Base-by-base conservation (phyloP, 2,113 vertebrate genomes). In the Hippocampus zosterae region DNA sequence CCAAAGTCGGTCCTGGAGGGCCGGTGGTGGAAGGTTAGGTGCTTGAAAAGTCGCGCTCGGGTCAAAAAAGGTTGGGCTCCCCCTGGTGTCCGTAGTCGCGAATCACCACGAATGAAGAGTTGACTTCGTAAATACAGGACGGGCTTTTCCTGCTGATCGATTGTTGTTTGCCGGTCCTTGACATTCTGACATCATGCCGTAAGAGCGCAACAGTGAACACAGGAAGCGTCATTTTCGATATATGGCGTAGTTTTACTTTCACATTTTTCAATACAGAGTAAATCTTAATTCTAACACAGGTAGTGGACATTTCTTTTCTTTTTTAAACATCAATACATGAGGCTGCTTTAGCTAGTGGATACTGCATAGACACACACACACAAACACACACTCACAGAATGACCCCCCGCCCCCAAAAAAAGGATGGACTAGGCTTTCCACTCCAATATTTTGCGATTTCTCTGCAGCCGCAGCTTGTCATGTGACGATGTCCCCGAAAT, bases 191-290 rank as follows among this genome's bases (percentile, higher is more conserved):
- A n/a, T 33, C 53, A 48, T n/a, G 25, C n/a, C 6, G 9, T 1
- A 41, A 37, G 46, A 33, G 3, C 8, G 15, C 2, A 48, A 70
- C 71, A 75, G 29, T 21, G 8, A 76, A 57, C 61, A 82, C 80
- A 70, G 72, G 62, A 84, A 53, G 42, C 71, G 0, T 19, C 4
- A 1, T 10, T 11, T 88, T 15, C 56, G 87, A 87, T 92, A 93
- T 91, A 92, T 89, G 88, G 87, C 91, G 91, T 92, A 91, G 81
- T 87, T 93, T 93, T 93, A 93, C 89, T 92, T 91, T 93, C 91
- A 93, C 91, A 92, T 93, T 92, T 88, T 91, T 90, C 91, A 92
- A 88, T 91, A 93, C 90, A 93, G 89, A 92, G 87, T 90, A 92
- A 91, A 90, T 88, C 80, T 92, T 86, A 82, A 82, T 88, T 89